phyloP scores from a whole-genome alignment of 2,797 vertebrate genomes.

The Paramormyrops hopkinsi region DNA sequence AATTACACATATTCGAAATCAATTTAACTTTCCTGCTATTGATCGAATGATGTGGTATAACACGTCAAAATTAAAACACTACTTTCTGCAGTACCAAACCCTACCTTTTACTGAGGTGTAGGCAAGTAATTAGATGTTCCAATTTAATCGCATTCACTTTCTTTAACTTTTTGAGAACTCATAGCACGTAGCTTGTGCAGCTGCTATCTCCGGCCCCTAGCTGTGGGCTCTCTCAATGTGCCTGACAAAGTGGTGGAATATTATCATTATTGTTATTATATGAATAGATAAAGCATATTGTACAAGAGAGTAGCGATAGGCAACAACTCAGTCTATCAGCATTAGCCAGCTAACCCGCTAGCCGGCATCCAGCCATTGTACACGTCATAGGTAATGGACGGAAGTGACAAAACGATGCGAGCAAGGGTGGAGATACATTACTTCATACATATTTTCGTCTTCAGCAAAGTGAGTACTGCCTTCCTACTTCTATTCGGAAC shows the following conservation, averaged over 20 bases:
- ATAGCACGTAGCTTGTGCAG: background rate
- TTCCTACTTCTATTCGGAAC: background rate
- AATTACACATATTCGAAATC: background rate
- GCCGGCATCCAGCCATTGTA: background rate
- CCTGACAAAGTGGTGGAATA: background rate
- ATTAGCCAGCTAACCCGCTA: background rate
- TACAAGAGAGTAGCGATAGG: background rate
- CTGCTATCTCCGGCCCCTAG: background rate
- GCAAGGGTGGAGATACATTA: background rate
- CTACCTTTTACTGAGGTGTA: background rate
- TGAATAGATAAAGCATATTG: background rate
- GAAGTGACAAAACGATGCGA: background rate
- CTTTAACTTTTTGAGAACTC: background rate
- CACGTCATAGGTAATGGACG: conserved; percentile 16
- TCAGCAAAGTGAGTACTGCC: background rate
- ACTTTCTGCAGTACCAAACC: background rate
- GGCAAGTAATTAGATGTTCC: background rate
- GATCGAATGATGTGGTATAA: background rate
- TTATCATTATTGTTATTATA: background rate
- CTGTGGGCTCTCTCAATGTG: background rate
- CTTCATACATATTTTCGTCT: background rate
- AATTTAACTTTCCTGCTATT: background rate
- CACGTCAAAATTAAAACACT: background rate
- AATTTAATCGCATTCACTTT: background rate
- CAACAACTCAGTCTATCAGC: background rate